phyloP scores from a whole-genome alignment of 2,888 invertebrate genomes.

The Capitulum mitella region DNA sequence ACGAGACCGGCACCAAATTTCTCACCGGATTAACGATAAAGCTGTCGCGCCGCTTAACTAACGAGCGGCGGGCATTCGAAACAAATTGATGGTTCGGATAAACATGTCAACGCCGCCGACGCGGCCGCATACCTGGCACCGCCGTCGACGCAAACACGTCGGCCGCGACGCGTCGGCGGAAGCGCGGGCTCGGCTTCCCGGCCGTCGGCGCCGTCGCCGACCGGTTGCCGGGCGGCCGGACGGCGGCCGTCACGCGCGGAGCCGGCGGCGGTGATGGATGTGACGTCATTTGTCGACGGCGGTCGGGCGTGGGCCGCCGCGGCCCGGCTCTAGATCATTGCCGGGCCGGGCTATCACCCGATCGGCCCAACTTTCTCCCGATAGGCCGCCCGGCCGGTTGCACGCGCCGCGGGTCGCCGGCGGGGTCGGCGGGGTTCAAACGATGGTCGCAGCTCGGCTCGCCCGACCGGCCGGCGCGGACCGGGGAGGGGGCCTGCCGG shows the following conservation, averaged over 20 bases:
- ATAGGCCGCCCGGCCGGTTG: neutral
- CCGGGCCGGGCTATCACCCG: neutral
- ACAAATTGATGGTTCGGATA: slow-evolving; percentile 17
- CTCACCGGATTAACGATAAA: slow-evolving; percentile 7
- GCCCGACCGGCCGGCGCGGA: neutral
- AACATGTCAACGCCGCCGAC: neutral
- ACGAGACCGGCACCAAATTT: neutral
- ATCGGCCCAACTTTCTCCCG: neutral
- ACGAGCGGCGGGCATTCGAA: neutral
- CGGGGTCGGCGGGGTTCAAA: neutral
- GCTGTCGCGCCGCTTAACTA: slow-evolving; percentile 11
- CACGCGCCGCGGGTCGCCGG: neutral
- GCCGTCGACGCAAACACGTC: slow-evolving; percentile 9
- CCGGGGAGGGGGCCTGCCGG: neutral
- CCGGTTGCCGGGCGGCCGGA: neutral
- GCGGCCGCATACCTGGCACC: neutral
- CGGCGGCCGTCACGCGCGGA: neutral
- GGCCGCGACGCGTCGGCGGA: neutral
- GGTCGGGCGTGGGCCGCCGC: neutral
- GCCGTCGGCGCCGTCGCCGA: neutral
- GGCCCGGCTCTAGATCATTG: neutral
- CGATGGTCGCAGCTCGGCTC: neutral
- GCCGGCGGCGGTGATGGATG: neutral
- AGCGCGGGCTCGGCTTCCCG: neutral
- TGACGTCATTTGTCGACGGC: neutral